Base-by-base conservation (phyloP, 2,888 invertebrate species). In the Cephus rjabovi region DNA sequence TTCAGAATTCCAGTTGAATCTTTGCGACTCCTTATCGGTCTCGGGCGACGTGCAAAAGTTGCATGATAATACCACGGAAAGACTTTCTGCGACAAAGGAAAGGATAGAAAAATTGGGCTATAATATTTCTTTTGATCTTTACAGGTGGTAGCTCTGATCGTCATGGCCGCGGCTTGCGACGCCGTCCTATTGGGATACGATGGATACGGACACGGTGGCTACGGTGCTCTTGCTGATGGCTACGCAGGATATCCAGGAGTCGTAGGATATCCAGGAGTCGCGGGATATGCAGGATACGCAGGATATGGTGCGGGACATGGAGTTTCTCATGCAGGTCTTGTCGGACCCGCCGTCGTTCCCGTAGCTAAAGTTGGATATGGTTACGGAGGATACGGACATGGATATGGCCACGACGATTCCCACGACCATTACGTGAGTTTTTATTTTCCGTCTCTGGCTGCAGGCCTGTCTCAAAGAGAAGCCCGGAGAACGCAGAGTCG, bases 121-220 rank as follows among this genome's bases (percentile, higher is more conserved):
- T 56, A 56, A 56, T 56, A 23, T 56, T 56, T 56, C 56, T 56
- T 0, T 56, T 23, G 23, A 0, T 23, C 31, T 23, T 31, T 31
- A 34, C 71, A 84, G 83, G 69, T 81, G 77, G 68, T 78, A 74
- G 79, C 82, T 77, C 69, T 88, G 56, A 73, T 85, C 73, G 75
- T 79, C 76, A 78, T 83, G 75, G 79, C 83, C 68, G 84, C 82
- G 77, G 80, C 79, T 33, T 77, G 82, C 74, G 82, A 86, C 74
- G 87, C 86, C 30, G 82, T 86, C 12, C 82, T 85, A 70, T 77
- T 86, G 69, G 84, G 83, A 71, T 85, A 87, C 80, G 84, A 84
- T n/a, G 75, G 74, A 74, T 78, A 81, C 73, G 80, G n/a, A 4
- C 15, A 71, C 73, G 82, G 76, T 78, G 79, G 79, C 56, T 77